phyloP scores from a whole-genome alignment of 53 echinoderm and acorn worm genomes.

The Henricia sp. region DNA sequence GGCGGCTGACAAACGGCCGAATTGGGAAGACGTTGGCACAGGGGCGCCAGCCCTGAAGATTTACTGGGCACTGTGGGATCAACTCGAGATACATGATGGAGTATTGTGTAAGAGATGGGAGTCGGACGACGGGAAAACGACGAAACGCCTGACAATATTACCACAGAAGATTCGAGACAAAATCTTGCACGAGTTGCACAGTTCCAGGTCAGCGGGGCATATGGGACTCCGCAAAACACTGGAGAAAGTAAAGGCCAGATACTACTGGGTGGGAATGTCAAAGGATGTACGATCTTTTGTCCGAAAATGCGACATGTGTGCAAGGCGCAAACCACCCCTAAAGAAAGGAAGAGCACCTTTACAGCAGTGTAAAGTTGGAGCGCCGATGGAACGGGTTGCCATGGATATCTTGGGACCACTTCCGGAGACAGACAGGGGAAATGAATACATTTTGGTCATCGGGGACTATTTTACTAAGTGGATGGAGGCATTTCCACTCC shows the following conservation, averaged over 20 bases:
- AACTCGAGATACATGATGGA: background rate
- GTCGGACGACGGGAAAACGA: background rate
- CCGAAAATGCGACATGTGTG: conserved; percentile 25
- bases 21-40: conserved; percentile 16
- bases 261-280: conserved; percentile 34
- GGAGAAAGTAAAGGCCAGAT: conserved; percentile 26
- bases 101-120: conserved; percentile 42
- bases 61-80: conserved; percentile 45
- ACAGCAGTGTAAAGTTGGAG: conserved; percentile 33
- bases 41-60: conserved; percentile 16
- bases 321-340: conserved; percentile 24
- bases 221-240: conserved; percentile 50
- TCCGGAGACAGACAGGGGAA: conserved; percentile 34
- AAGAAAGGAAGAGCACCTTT: conserved; percentile 44
- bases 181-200: conserved; percentile 32
- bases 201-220: conserved; percentile 13
- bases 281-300: conserved; percentile 22
- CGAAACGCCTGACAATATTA: background rate
- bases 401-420: conserved; percentile 62
- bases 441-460: conserved; percentile 35
- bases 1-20: background rate
- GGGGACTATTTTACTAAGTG: conserved; percentile 64
- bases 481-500: conserved; percentile 49
- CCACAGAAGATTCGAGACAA: no score
- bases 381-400: conserved; percentile 50